Percentiles rank a stretch among this genome's conserved stretches.
Conservation (phyloP, 2,888 invertebrate species). For the Polietes domitor region DNA sequence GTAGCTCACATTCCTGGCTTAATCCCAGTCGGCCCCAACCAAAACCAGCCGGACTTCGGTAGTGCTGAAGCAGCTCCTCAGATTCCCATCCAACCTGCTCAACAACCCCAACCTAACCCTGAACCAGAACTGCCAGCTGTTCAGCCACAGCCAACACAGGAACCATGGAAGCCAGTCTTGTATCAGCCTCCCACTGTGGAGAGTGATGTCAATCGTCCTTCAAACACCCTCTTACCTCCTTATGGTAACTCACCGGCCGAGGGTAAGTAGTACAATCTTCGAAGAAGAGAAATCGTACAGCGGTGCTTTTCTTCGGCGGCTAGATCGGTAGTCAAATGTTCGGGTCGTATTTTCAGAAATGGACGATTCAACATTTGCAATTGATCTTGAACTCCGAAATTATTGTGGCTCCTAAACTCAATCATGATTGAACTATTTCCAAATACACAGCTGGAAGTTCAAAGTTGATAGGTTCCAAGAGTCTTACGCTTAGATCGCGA, state of each 20-base stretch:
- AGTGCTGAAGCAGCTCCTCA: constrained; percentile 77
- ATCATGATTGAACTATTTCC: too few species aligned
- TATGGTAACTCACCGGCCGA: constrained; percentile 71
- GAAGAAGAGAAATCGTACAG: too few species aligned
- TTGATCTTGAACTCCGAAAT: too few species aligned
- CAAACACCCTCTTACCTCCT: constrained; percentile 76
- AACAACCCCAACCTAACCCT: constrained; percentile 59
- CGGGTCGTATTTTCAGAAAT: too few species aligned
- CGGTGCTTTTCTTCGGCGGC: too few species aligned
- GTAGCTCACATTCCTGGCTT: constrained; percentile 73
- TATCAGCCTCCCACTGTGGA: constrained; percentile 69
- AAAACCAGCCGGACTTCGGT: constrained; percentile 72
- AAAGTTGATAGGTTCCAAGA: too few species aligned
- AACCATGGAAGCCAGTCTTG: constrained; percentile 75
- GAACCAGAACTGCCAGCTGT: constrained; percentile 63
- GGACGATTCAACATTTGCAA: too few species aligned
- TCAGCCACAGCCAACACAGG: constrained; percentile 69
- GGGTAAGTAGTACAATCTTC: constrained; percentile 68
- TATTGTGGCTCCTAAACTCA: too few species aligned
- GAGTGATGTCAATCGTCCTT: constrained; percentile 72
- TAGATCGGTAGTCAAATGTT: too few species aligned
- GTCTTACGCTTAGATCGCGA: too few species aligned
- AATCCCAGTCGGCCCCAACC: constrained; percentile 70
- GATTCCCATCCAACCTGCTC: constrained; percentile 73
- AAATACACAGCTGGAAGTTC: too few species aligned